phyloP scores from a whole-genome alignment of 2,888 invertebrate species.

The Cryptocheilus praepositus region DNA sequence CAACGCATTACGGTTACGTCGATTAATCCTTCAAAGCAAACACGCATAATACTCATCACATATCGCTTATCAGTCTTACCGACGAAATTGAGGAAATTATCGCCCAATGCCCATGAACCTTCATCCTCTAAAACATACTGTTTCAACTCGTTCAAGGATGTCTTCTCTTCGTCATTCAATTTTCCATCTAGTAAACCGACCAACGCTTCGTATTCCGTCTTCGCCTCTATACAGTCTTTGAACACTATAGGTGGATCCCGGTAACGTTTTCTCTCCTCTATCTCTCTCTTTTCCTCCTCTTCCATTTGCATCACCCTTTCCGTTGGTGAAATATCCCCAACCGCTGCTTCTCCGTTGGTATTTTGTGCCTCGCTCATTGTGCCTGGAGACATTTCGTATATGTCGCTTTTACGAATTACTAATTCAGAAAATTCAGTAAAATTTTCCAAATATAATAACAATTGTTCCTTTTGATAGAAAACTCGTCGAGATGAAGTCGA shows the following conservation, averaged over 20 bases:
- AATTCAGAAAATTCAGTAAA: too few relatives aligned
- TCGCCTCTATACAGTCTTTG: constrained; percentile 82
- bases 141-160: constrained; percentile 87
- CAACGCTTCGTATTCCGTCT: constrained; percentile 85
- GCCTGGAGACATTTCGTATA: constrained; percentile 32
- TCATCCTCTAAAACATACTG: constrained; percentile 93
- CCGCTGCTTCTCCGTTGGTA: constrained; percentile 58
- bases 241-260: constrained; percentile 89
- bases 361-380: constrained; percentile 60
- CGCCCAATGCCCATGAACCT: constrained; percentile 94
- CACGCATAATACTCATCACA: too few relatives aligned
- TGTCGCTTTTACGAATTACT: too few relatives aligned
- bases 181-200: constrained; percentile 82
- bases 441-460: too few relatives aligned
- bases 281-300: constrained; percentile 80
- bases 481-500: too few relatives aligned
- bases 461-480: too few relatives aligned
- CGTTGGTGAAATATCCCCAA: constrained; percentile 74
- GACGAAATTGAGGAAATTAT: constrained; percentile 89
- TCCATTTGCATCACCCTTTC: constrained; percentile 78
- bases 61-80: constrained; percentile 75
- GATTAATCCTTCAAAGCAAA: too few relatives aligned
- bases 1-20: too few relatives aligned
- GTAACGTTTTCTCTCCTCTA: constrained; percentile 83
- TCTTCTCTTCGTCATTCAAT: constrained; percentile 84